These are phyloP conservation scores for Tipula lateralis DNA, from an alignment of 2,888 invertebrate genomes.

Conservation along the genomic window DNA sequence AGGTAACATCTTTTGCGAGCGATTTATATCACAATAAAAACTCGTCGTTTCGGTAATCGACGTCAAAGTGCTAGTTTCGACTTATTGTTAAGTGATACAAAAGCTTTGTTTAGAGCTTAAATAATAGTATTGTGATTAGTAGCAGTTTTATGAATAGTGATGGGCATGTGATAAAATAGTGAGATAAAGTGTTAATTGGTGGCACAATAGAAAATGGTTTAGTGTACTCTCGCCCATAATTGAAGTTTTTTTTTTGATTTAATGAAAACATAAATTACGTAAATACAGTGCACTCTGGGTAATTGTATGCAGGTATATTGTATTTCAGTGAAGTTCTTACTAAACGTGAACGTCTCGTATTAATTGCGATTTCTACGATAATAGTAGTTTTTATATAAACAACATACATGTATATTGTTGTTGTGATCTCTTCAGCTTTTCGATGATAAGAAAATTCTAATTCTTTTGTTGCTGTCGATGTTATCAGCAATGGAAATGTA, in stretches of 20 bases:
- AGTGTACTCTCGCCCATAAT: not conserved
- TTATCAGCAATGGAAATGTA: slow-evolving; percentile 11
- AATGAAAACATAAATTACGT: not conserved
- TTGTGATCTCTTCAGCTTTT: not conserved
- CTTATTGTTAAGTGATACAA: not conserved
- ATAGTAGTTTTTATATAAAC: not conserved
- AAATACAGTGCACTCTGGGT: not conserved
- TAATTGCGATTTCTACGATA: not conserved
- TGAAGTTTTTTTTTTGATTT: not conserved
- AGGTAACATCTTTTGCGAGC: not conserved
- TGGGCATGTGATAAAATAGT: not conserved
- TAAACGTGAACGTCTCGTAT: too few relatives aligned
- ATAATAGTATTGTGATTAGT: not conserved
- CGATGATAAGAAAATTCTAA: not conserved
- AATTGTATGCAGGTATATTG: not conserved
- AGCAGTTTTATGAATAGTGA: not conserved
- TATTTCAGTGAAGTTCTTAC: not conserved
- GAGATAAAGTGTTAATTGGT: not conserved
- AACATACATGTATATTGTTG: not conserved
- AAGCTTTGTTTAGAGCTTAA: not conserved
- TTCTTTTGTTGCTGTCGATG: not conserved
- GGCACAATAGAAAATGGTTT: not conserved
- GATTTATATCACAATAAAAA: not conserved
- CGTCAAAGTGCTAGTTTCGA: not conserved
- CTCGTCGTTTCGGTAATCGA: not conserved